Base-by-base conservation (phyloP, 30 jellyfish, hydroid and myxozoan species). In the Cassiopea andromeda region DNA sequence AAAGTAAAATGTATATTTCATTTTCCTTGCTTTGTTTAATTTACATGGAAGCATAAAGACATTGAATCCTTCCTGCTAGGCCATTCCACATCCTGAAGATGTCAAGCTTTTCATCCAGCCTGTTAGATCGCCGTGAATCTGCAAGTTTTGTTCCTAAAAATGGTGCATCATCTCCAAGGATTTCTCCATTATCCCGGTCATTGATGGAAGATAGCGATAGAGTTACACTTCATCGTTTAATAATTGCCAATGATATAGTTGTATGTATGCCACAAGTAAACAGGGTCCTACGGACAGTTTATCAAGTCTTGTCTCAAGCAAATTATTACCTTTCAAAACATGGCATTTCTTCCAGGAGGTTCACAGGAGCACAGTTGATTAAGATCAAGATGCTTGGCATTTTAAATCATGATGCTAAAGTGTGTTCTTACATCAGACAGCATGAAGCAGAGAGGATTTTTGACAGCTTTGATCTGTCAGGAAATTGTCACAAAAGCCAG, bases 191-290 rank as follows among this genome's bases (percentile, higher is more conserved):
- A 46, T 83, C 84, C 49, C 80, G 81, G 69, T 81, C 94, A 45
- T 77, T 68, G 9, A 54, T 83, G 12, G 78, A 89, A 8, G 92
- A 84, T 7, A 92, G 83, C 1, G 97, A 90, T 43, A 78, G 91
- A 15, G 97, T 94, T 14, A 87, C 69, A 38, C 82, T 96, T 44
- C 99, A 96, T 64, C 99, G 98, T 6, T 83, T 96, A 57, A 96
- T 96, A 5, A 96, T 96, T 59, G 97, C 97, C 1, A 83, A 85
- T 7, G 98, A 96, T 72, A 78, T 86, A 7, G 97, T 96, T 78
- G 98, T 96, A 50, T 96, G 99, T 79, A 96, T 96, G 99, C 99
- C 99, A 17, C 98, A 96, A 75, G 99, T 96, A 47, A 96, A 96
- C 83, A 96, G 87, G 66, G 99, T 96, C 14, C 59, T 96, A 69